These are phyloP conservation scores for Zoanthus gigantus DNA, from an alignment of 92 coral and sea anemone species.

Conservation along the genomic window DNA sequence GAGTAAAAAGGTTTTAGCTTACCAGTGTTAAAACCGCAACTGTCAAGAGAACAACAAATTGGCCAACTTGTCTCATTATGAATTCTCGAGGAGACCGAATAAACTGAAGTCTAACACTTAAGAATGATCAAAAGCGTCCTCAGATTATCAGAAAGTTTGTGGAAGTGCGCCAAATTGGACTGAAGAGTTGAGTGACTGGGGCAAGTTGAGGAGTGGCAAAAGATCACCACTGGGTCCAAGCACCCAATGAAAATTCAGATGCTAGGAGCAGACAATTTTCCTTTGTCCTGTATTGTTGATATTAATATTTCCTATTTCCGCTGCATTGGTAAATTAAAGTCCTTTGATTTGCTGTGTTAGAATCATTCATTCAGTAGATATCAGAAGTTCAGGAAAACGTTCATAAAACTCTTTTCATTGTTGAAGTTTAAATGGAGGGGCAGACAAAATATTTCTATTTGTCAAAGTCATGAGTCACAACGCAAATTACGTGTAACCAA, in stretches of 20 bases:
- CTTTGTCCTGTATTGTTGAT: neutral
- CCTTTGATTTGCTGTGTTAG: neutral
- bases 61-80: neutral
- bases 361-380: neutral
- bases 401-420: neutral
- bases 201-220: neutral
- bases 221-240: neutral
- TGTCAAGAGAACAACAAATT: neutral
- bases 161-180: slow-evolving; percentile 19
- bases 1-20: neutral
- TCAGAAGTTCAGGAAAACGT: neutral
- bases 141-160: slow-evolving; percentile 4
- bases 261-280: neutral
- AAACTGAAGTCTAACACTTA: neutral
- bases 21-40: slow-evolving; percentile 16
- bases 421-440: neutral
- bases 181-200: neutral
- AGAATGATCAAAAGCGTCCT: neutral
- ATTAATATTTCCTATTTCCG: neutral
- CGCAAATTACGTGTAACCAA: neutral
- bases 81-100: neutral
- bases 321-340: neutral
- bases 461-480: neutral
- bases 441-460: neutral
- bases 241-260: neutral